These are phyloP conservation scores for Phengaris arion DNA, from an alignment of 2,888 invertebrate species.

Conservation along the genomic window DNA sequence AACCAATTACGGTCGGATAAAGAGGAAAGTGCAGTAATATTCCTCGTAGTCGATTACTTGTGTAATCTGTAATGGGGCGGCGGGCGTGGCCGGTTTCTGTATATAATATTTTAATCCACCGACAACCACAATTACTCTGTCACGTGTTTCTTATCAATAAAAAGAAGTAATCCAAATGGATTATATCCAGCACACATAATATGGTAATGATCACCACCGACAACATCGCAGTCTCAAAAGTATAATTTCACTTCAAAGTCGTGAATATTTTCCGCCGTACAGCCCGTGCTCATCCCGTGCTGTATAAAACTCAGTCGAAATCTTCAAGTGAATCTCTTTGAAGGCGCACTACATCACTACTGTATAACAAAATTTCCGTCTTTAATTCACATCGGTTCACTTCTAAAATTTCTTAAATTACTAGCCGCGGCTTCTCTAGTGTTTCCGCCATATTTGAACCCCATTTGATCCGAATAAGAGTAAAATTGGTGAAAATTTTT, in stretches of 20 bases:
- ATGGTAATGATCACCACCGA: not conserved
- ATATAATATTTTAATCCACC: too few relatives aligned
- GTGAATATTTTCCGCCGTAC: not conserved
- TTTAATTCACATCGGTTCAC: conserved; percentile 2
- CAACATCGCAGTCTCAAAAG: not conserved
- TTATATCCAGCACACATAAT: not conserved
- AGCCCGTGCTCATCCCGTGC: not conserved
- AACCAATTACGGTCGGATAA: too few relatives aligned
- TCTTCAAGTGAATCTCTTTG: conserved; percentile 1
- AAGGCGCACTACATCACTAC: not conserved
- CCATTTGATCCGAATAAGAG: too few relatives aligned
- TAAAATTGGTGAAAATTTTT: too few relatives aligned
- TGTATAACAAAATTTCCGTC: not conserved
- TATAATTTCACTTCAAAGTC: not conserved
- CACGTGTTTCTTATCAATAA: too few relatives aligned
- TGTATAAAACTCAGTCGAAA: not conserved
- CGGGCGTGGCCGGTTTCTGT: too few relatives aligned
- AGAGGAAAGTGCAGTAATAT: too few relatives aligned
- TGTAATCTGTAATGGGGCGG: too few relatives aligned
- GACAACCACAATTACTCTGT: too few relatives aligned
- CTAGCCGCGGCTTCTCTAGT: not conserved
- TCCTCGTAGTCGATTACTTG: too few relatives aligned
- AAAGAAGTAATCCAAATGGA: too few relatives aligned
- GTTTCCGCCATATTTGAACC: too few relatives aligned
- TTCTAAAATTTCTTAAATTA: not conserved